Percentiles rank a stretch among this genome's conserved stretches.
Conservation (phyloP, 1,140 invertebrate genomes). For the fruit fly (Drosophila melanogaster) region Release_6_plus_ISO1_MT NT_037436.4:1729501-1730000, state of each 20-base stretch:
- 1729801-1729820: no score
- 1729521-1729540: constrained; percentile 23
- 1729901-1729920: no score
- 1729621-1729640: constrained; percentile 48
- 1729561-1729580: constrained; percentile 37
- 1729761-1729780: no score
- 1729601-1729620: constrained; percentile 36
- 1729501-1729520: constrained; percentile 15
- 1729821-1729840: no score
- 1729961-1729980: constrained; percentile 17
- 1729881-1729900: no score
- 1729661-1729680: not conserved
- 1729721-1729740: no score
- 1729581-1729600: constrained; percentile 11
- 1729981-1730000: not conserved
- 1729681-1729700: constrained; percentile 1
- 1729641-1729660: constrained; percentile 19
- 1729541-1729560: constrained; percentile 38
- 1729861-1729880: no score
- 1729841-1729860: no score
- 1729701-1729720: not conserved
- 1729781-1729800: no score
- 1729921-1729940: no score
- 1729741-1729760: no score
- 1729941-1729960: no score